Conservation (phyloP, 2,797 vertebrate species). For the Sebastiscus albofasciatus region DNA sequence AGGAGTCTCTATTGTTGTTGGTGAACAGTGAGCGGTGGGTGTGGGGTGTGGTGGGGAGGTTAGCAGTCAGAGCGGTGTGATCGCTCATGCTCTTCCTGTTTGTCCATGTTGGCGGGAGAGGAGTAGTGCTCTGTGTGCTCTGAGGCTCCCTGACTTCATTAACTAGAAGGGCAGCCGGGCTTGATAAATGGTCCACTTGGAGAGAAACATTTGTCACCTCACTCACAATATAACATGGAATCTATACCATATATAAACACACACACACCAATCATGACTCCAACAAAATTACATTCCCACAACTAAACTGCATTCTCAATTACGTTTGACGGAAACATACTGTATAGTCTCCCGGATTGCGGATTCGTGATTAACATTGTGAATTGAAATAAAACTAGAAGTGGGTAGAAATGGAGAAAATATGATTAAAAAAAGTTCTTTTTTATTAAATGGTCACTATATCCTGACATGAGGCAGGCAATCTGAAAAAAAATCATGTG, state of each 20-base stretch:
- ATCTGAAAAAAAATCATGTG: no score
- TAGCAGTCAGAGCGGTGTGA: neutral
- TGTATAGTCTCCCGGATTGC: no score
- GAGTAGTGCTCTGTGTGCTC: slow-evolving; percentile 37
- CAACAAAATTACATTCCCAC: no score
- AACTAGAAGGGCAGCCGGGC: slow-evolving; percentile 37
- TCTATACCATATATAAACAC: neutral
- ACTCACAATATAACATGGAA: neutral
- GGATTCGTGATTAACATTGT: neutral
- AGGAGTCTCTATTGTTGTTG: slow-evolving; percentile 24
- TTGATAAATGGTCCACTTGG: slow-evolving; percentile 52
- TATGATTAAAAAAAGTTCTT: no score
- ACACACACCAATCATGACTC: neutral
- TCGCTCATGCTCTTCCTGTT: slow-evolving; percentile 37
- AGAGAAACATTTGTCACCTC: slow-evolving; percentile 51
- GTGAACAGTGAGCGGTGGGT: neutral
- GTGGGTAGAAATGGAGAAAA: no score
- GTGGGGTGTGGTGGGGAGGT: neutral
- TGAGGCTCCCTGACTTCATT: slow-evolving; percentile 64
- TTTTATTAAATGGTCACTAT: no score
- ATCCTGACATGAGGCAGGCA: no score
- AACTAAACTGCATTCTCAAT: neutral
- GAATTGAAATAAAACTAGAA: no score
- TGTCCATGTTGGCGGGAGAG: slow-evolving; percentile 35
- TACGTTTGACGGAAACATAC: neutral